Percentiles rank a stretch among this genome's conserved stretches.
These are phyloP conservation scores for Sphaeridia pumilis DNA, from an alignment of 2,888 invertebrate species.

Conservation along the genomic window DNA sequence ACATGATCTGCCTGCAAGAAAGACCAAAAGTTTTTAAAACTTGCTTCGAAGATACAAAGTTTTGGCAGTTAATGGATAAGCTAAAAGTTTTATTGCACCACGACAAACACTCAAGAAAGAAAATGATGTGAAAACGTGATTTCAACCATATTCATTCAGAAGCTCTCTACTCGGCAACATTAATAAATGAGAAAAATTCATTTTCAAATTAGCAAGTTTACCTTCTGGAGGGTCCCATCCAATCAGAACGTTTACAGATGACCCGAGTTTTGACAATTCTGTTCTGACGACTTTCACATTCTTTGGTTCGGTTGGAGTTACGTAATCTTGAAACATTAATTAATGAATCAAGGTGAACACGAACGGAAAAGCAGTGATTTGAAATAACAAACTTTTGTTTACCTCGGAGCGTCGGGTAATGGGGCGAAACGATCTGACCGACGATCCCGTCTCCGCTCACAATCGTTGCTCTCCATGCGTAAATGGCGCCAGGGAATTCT, in stretches of 20 bases:
- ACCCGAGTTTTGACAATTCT: constrained; percentile 13
- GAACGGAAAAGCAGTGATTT: too few relatives aligned
- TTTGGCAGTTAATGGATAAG: too few relatives aligned
- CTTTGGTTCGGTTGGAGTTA: constrained; percentile 25
- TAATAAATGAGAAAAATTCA: not conserved
- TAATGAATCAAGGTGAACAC: too few relatives aligned
- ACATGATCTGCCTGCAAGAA: constrained; percentile 27
- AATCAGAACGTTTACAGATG: constrained; percentile 26
- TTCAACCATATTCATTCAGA: too few relatives aligned
- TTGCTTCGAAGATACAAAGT: too few relatives aligned
- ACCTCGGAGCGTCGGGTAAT: constrained; percentile 26
- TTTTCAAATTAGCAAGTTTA: constrained; percentile 7
- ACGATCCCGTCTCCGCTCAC: constrained; percentile 22
- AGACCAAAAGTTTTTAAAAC: too few relatives aligned
- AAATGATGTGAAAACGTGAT: too few relatives aligned
- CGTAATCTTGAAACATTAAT: constrained; percentile 23
- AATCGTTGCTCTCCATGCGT: constrained; percentile 28
- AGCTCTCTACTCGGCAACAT: not conserved
- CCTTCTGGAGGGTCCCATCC: constrained; percentile 35
- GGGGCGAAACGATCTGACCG: constrained; percentile 15
- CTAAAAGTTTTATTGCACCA: too few relatives aligned
- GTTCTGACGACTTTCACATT: constrained; percentile 19
- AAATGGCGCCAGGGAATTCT: constrained; percentile 17
- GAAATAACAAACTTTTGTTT: too few relatives aligned
- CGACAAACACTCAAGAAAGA: too few relatives aligned